These are phyloP conservation scores for Amphipyra berbera DNA, from an alignment of 2,888 invertebrate genomes.

Conservation along the genomic window DNA sequence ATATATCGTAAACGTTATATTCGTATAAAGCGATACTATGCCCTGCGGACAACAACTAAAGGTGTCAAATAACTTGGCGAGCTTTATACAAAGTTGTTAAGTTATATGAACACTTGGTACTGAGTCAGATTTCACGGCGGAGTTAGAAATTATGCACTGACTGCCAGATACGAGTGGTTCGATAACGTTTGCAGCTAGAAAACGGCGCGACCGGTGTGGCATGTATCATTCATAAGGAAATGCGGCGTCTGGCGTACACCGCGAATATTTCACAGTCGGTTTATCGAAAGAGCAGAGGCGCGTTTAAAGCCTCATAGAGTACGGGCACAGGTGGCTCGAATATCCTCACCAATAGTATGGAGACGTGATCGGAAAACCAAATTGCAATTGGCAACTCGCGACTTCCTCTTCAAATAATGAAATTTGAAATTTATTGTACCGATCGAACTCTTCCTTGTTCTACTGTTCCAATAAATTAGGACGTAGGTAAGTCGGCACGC, in stretches of 20 bases:
- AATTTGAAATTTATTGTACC: conserved; percentile 88
- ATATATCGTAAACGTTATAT: conserved; percentile 18
- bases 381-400: conserved; percentile 85
- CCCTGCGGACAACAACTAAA: conserved; percentile 37
- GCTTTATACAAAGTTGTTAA: conserved; percentile 53
- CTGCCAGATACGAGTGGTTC: conserved; percentile 65
- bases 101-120: conserved; percentile 56
- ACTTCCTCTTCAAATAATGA: conserved; percentile 88
- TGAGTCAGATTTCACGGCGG: conserved; percentile 57
- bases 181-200: conserved; percentile 64
- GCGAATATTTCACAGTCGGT: conserved; percentile 88
- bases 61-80: conserved; percentile 56
- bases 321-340: conserved; percentile 87
- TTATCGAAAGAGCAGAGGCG: conserved; percentile 85
- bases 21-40: conserved; percentile 16
- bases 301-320: conserved; percentile 88
- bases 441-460: conserved; percentile 78
- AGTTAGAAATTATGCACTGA: conserved; percentile 74
- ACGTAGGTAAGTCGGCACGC: conserved; percentile 71
- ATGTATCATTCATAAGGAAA: conserved; percentile 89
- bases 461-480: conserved; percentile 81
- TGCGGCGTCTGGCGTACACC: conserved; percentile 78
- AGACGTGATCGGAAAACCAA: conserved; percentile 88
- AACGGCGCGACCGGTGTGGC: conserved; percentile 70
- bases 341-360: conserved; percentile 87